Conservation (phyloP, 2,113 vertebrate genomes). For the Carollia perspicillata region DNA sequence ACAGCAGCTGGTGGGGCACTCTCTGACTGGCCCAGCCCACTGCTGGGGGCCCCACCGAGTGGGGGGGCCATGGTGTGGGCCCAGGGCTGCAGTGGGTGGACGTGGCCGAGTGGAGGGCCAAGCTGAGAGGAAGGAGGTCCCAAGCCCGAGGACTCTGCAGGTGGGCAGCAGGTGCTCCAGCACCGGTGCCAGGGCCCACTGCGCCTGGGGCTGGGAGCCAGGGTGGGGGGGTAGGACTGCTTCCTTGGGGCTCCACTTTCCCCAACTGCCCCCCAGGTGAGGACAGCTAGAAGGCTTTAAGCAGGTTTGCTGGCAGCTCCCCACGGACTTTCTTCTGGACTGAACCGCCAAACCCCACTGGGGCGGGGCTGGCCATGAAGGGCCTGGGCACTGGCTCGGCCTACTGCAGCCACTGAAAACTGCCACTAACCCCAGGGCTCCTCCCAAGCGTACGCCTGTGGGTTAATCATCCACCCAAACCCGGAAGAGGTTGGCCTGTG, state of each 20-base stretch:
- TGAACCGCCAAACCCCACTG: neutral
- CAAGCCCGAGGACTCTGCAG: neutral
- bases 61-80: neutral
- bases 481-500: neutral
- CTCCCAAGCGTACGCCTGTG: neutral
- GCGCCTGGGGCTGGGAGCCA: neutral
- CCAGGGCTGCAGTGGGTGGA: neutral
- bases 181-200: neutral
- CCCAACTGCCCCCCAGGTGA: fast-evolving
- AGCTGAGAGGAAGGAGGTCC: neutral
- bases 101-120: neutral
- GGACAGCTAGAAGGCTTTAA: neutral
- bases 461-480: slow-evolving; percentile 24
- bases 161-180: neutral
- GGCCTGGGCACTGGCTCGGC: neutral
- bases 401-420: neutral
- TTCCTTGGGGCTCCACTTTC: neutral
- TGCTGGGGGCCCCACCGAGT: neutral
- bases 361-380: neutral
- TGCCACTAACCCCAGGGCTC: neutral
- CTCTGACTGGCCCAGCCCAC: neutral
- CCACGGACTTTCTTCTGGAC: neutral
- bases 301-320: neutral
- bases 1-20: neutral
- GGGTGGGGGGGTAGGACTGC: neutral